Evolutionary conservation across 2,113 vertebrate genomes (phyloP), one percentile per base, ranked within the genome.

Genomic region (Azemiops feae): DNA sequence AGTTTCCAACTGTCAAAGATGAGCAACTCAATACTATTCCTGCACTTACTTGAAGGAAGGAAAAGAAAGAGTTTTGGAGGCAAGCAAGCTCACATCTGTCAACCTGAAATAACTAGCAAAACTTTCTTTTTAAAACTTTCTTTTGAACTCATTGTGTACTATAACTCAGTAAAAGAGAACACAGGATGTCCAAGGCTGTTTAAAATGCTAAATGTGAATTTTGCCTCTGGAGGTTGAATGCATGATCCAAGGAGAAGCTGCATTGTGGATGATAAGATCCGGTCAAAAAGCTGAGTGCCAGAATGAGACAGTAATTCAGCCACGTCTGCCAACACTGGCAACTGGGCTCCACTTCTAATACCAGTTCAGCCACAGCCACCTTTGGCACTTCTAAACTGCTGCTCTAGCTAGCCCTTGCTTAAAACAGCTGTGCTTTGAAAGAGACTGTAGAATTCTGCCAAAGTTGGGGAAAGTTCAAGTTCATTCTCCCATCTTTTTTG

Each of bases 181-280:
- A 43, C 43, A 9, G 52, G 53, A 45, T 45, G n/a, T 23, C n/a
- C 53, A n/a, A 27, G 30, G 14, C 52, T 45, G 27, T 89, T 89
- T 54, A 60, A 89, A 92, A 92, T 30, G 23, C 30, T 58, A 47
- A 27, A 58, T 86, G 81, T 45, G 18, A 53, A 88, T 88, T 69
- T 88, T 50, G 47, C 57, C n/a, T 92, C 52, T 64, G 7, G 43
- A 58, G 88, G 22, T 74, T 60, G 11, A 81, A 39, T 45, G 30
- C 88, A 89, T 27, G 53, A 50, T 58, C 30, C 88, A 25, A 85
- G 20, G 43, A 34, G 53, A 93, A 85, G 69, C 92, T 89, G 88
- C 92, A 93, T 3, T 4, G 43, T 85, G 22, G 53, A 60, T 92
- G 92, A 92, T 89, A 93, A 93, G 53, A 89, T 85, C 88, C 88